A percentile compares a stretch with the other conserved stretches of the same genome.
These are phyloP conservation scores for Eidolon dupreanum DNA, from an alignment of 2,797 vertebrate genomes.

Conservation along the genomic window DNA sequence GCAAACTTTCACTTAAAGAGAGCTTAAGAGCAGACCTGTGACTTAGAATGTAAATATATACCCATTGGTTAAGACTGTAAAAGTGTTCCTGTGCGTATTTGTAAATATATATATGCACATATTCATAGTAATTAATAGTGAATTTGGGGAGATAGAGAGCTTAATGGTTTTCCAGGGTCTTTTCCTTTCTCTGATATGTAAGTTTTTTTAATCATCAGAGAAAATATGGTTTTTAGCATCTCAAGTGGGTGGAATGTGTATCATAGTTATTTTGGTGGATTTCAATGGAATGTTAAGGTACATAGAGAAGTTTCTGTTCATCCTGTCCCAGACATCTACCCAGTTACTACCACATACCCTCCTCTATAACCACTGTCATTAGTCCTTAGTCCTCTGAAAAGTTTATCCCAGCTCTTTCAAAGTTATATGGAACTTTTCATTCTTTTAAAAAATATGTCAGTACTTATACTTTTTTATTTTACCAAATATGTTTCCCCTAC, in stretches of 20 bases:
- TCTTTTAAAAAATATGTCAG: neutral
- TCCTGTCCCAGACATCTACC: neutral
- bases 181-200: neutral
- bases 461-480: slow-evolving; percentile 6
- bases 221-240: neutral
- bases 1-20: neutral
- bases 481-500: neutral
- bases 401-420: slow-evolving; percentile 3
- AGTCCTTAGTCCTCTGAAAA: neutral
- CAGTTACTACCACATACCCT: neutral
- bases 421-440: neutral
- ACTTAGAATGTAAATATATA: neutral
- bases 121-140: neutral
- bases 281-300: neutral
- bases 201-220: neutral
- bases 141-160: neutral
- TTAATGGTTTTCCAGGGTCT: neutral
- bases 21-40: neutral
- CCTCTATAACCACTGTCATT: neutral
- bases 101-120: neutral
- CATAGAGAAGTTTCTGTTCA: neutral
- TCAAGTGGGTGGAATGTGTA: neutral
- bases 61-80: neutral
- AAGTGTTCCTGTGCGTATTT: neutral
- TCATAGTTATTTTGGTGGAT: neutral